Conservation (phyloP, 2,888 invertebrate genomes). For the Tricholauxania praeusta region DNA sequence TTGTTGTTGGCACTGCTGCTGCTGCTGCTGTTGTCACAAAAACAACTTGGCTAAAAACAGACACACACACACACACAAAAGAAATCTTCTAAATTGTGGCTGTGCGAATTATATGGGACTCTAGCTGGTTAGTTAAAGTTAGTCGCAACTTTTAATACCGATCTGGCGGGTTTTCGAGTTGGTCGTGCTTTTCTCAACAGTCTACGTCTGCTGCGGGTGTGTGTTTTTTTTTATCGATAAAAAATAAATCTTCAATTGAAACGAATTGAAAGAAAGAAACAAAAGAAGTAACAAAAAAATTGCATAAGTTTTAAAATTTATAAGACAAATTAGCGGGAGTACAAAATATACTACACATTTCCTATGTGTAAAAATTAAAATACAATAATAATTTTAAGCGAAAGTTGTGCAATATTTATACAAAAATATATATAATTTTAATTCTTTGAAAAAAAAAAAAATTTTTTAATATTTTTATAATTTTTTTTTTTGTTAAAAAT, state of each 20-base stretch:
- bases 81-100: constrained; percentile 33
- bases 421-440: constrained; percentile 13
- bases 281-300: too few relatives aligned
- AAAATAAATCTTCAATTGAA: background rate
- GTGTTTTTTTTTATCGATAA: constrained; percentile 30
- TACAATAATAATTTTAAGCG: background rate
- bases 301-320: too few relatives aligned
- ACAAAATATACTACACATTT: too few relatives aligned
- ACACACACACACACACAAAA: constrained; percentile 29
- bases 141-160: constrained; percentile 62
- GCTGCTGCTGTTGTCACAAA: constrained; percentile 23
- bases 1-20: constrained; percentile 30
- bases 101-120: constrained; percentile 21
- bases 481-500: constrained; percentile 10
- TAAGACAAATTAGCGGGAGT: too few relatives aligned
- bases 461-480: constrained; percentile 30
- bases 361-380: too few relatives aligned
- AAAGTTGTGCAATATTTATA: constrained; percentile 26
- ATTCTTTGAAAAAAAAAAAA: constrained; percentile 16
- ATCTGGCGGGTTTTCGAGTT: constrained; percentile 66
- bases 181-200: constrained; percentile 58
- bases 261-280: too few relatives aligned
- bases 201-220: constrained; percentile 43
- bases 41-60: constrained; percentile 20
- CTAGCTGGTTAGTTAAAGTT: constrained; percentile 25